Conservation (phyloP, 2,113 vertebrate species). For the Caloenas nicobarica region DNA sequence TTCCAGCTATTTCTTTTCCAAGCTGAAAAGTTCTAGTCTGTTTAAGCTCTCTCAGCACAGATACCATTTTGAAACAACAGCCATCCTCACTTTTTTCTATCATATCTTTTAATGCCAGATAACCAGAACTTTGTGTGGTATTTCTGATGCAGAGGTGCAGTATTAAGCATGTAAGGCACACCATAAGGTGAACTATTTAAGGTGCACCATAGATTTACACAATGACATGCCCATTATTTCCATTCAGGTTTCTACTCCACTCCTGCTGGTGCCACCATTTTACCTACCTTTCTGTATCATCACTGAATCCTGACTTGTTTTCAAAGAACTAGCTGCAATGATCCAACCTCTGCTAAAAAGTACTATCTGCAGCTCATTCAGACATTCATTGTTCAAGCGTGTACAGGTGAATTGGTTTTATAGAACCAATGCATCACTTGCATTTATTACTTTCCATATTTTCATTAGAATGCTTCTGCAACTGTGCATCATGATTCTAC, state of each 20-base stretch:
- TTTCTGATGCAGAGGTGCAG: neutral
- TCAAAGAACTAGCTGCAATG: neutral
- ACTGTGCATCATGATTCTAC: neutral
- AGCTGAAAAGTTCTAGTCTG: neutral
- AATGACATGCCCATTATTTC: neutral
- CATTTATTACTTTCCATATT: neutral
- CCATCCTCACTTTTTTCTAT: neutral
- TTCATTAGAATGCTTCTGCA: neutral
- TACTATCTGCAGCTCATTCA: neutral
- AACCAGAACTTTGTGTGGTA: neutral
- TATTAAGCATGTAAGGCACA: neutral
- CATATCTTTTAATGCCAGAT: neutral
- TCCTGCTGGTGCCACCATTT: neutral
- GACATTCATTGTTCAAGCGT: neutral
- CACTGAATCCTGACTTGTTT: neutral
- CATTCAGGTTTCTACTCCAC: neutral
- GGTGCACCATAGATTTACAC: neutral
- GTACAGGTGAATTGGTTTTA: neutral
- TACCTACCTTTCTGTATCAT: neutral
- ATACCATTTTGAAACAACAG: constrained; percentile 20
- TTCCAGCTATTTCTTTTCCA: constrained; percentile 1
- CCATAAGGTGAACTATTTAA: neutral
- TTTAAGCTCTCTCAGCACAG: constrained; percentile 35
- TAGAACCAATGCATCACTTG: neutral
- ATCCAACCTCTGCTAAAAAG: neutral